phyloP scores from a whole-genome alignment of 37 sponge, comb jelly and placozoan species.

The Hormiphora californensis region DNA sequence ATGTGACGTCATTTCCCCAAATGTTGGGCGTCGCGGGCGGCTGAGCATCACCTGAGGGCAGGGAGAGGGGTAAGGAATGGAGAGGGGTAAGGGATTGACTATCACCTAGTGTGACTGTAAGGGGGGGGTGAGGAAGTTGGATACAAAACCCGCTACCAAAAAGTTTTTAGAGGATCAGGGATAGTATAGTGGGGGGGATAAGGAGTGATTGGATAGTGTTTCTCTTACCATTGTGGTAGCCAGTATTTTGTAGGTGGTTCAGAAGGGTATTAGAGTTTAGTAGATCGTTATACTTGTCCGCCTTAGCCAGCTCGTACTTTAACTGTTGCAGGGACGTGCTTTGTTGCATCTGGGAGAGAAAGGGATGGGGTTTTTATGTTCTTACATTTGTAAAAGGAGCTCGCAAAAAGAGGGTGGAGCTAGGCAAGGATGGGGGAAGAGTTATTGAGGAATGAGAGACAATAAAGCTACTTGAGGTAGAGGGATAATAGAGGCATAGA shows the following conservation, averaged over 20 bases:
- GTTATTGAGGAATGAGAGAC: background rate
- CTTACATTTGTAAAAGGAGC: no score
- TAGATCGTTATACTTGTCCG: conserved; percentile 33
- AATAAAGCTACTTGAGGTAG: background rate
- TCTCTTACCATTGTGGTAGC: conserved; percentile 2
- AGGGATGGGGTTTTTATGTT: no score
- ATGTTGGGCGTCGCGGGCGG: conserved; percentile 39
- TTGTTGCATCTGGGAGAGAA: no score
- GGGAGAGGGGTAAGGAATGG: no score
- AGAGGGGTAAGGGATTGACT: no score
- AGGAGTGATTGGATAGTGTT: background rate
- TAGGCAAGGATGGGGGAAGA: no score
- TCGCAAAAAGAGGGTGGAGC: no score
- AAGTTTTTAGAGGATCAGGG: background rate
- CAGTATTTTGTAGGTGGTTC: conserved; percentile 3
- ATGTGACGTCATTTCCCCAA: conserved; percentile 14
- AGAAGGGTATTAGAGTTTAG: conserved; percentile 30
- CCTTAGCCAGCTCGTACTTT: conserved; percentile 52
- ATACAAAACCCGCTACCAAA: background rate
- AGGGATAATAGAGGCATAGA: background rate
- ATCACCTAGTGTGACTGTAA: background rate
- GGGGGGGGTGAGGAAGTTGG: background rate
- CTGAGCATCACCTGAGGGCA: no score
- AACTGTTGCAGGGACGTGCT: conserved; percentile 33
- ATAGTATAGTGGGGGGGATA: background rate